phyloP scores from a whole-genome alignment of 2,797 vertebrate species.

The Poecilia picta region DNA sequence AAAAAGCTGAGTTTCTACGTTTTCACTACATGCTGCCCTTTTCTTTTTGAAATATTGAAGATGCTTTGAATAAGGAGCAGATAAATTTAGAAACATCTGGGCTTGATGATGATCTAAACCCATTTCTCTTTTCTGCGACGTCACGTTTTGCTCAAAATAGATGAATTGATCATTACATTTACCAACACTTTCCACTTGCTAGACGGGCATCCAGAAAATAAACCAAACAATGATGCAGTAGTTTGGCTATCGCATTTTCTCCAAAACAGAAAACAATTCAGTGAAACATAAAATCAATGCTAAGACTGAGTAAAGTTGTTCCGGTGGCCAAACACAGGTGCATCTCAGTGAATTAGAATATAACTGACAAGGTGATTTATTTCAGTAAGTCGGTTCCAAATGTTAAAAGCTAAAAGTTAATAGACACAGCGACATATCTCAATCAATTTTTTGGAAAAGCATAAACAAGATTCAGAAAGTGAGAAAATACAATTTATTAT shows the following conservation, averaged over 20 bases:
- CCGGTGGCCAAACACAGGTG: not conserved
- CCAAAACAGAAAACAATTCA: not conserved
- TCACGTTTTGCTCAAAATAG: constrained; percentile 30
- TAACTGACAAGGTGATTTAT: not conserved
- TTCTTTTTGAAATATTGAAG: constrained; percentile 39
- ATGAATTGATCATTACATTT: constrained; percentile 5
- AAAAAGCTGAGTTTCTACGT: not conserved
- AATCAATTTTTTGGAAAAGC: not conserved
- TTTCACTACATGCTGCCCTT: constrained; percentile 18
- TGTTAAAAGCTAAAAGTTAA: not conserved
- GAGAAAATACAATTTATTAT: not conserved
- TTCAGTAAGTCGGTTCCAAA: not conserved
- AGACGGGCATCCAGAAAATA: not conserved
- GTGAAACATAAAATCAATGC: not conserved
- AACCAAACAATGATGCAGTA: not conserved
- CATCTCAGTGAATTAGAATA: not conserved
- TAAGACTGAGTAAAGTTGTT: not conserved
- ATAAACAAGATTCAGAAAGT: not conserved
- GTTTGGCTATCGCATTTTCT: not conserved
- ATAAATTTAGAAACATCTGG: constrained; percentile 54
- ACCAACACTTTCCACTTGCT: not conserved
- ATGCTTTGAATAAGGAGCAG: constrained; percentile 21
- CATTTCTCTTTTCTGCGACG: constrained; percentile 40
- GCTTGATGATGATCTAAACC: constrained; percentile 28
- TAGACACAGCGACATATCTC: not conserved